Percentiles rank a stretch among this genome's conserved stretches.
These are phyloP conservation scores for Aelia acuminata DNA, from an alignment of 2,888 invertebrate genomes.

Conservation along the genomic window DNA sequence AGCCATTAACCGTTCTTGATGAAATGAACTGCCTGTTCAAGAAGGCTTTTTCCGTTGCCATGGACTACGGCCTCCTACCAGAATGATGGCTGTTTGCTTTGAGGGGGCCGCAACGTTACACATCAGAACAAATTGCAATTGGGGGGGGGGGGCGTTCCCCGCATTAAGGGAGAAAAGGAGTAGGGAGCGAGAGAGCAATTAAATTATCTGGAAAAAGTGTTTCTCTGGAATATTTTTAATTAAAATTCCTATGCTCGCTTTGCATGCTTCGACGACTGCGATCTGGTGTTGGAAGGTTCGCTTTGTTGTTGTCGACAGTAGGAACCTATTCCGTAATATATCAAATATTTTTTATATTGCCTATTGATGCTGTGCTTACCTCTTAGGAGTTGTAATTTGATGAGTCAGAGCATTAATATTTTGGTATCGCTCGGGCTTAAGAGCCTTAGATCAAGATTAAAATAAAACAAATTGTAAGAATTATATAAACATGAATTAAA, in stretches of 20 bases:
- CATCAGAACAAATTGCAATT: constrained; percentile 54
- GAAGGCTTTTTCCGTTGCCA: not conserved
- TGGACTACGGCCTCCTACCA: not conserved
- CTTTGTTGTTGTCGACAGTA: not conserved
- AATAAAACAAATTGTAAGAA: too few relatives aligned
- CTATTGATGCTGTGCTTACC: too few relatives aligned
- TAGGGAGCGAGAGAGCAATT: constrained; percentile 53
- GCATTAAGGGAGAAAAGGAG: constrained; percentile 48
- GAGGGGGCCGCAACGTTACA: constrained; percentile 30
- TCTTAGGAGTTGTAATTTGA: too few relatives aligned
- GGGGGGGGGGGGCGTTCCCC: not conserved
- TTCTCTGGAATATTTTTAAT: constrained; percentile 71
- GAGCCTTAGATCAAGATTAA: too few relatives aligned
- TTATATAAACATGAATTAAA: too few relatives aligned
- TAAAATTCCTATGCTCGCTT: constrained; percentile 47
- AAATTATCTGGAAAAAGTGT: constrained; percentile 59
- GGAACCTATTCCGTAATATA: too few relatives aligned
- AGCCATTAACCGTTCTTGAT: not conserved
- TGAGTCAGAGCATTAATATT: too few relatives aligned
- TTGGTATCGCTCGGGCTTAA: too few relatives aligned
- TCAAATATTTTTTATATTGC: too few relatives aligned
- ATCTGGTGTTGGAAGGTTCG: not conserved
- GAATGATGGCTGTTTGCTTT: constrained; percentile 45
- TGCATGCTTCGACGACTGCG: not conserved
- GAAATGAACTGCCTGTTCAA: constrained; percentile 30